A percentile compares a stretch with the other conserved stretches of the same genome.
Conservation (phyloP, 2,797 vertebrate species). For the Ceryle rudis region DNA sequence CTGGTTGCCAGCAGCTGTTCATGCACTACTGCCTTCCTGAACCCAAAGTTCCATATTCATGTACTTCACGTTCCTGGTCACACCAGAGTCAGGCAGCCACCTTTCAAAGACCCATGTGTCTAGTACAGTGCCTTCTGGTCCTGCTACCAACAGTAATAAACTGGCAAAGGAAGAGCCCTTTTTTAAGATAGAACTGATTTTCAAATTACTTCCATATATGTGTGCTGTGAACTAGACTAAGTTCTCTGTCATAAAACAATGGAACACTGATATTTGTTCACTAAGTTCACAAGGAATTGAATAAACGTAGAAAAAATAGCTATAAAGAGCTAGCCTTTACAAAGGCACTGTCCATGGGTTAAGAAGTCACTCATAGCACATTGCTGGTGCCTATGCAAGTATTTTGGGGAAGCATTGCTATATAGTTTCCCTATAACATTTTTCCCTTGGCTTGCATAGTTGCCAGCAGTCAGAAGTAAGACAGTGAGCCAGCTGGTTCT, state of each 20-base stretch:
- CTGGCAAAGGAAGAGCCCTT: neutral
- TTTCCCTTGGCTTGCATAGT: neutral
- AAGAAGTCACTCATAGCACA: neutral
- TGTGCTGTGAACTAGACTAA: neutral
- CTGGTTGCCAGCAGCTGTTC: neutral
- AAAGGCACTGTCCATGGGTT: neutral
- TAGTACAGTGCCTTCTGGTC: neutral
- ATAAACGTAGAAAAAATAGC: neutral
- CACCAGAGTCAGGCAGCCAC: rapidly evolving
- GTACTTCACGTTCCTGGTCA: neutral
- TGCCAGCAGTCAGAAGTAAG: neutral
- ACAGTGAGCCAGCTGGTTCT: neutral
- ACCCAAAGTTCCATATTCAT: neutral
- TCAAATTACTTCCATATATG: neutral
- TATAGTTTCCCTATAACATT: neutral
- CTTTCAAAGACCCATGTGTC: neutral
- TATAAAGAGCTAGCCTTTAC: neutral
- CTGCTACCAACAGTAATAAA: neutral
- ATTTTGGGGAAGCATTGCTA: neutral
- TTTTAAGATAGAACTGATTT: neutral
- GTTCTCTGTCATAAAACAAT: neutral
- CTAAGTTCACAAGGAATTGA: neutral
- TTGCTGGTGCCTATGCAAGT: neutral
- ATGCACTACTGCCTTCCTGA: neutral
- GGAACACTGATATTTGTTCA: neutral